phyloP scores from a whole-genome alignment of 2,113 vertebrate genomes.

The Aepyceros melampus region DNA sequence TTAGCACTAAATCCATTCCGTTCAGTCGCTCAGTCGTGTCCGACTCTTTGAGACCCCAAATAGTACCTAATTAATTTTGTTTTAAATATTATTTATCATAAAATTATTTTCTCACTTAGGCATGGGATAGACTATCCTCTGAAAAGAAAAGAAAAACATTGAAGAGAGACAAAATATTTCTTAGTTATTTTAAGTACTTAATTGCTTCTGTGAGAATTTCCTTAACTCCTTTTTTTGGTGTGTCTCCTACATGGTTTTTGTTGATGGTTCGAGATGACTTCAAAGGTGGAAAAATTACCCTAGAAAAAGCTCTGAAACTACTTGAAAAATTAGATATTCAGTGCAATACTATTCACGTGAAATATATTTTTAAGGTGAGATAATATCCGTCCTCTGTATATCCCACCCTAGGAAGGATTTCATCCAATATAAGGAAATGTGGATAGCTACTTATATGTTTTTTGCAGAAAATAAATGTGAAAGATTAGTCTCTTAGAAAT shows the following conservation, averaged over 20 bases:
- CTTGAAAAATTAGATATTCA: slow-evolving; percentile 76
- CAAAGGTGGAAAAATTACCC: slow-evolving; percentile 71
- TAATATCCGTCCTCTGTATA: not conserved
- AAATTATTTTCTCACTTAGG: not conserved
- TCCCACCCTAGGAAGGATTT: not conserved
- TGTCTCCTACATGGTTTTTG: slow-evolving; percentile 78
- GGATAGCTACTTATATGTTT: not conserved
- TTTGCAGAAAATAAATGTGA: not conserved
- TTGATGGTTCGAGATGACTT: slow-evolving; percentile 75
- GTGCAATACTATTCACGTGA: slow-evolving; percentile 71
- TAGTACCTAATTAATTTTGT: not conserved
- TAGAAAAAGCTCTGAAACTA: slow-evolving; percentile 68
- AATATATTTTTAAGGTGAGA: slow-evolving; percentile 82
- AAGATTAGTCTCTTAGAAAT: not conserved
- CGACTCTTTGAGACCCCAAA: no score
- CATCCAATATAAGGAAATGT: not conserved
- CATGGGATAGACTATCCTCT: not conserved
- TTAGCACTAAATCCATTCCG: not conserved
- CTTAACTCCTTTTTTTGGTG: slow-evolving; percentile 69
- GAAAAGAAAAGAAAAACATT: not conserved
- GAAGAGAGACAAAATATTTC: not conserved
- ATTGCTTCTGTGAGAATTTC: slow-evolving; percentile 62
- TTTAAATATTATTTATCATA: not conserved
- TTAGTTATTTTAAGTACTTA: not conserved
- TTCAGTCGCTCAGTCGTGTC: no score